phyloP scores from a whole-genome alignment of 2,797 vertebrate genomes.

The Lacerta bilineata region DNA sequence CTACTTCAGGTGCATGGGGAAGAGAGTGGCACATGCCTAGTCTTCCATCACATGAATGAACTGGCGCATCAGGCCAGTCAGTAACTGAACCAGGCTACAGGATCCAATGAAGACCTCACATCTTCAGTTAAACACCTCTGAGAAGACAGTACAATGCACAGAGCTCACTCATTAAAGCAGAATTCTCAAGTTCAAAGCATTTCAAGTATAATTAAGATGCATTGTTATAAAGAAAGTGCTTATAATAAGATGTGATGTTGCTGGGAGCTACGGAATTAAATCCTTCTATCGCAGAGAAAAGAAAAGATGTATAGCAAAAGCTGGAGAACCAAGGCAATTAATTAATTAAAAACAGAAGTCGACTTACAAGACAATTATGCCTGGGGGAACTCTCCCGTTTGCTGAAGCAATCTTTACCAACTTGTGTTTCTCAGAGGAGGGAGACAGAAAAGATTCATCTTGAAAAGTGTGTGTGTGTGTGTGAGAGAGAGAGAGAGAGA shows the following conservation, averaged over 20 bases:
- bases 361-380: conserved; percentile 41
- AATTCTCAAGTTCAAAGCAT: conserved; percentile 58
- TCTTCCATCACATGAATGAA: background rate
- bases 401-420: conserved; percentile 12
- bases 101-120: background rate
- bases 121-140: conserved; percentile 27
- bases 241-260: conserved; percentile 33
- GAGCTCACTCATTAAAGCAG: conserved; percentile 46
- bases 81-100: background rate
- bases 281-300: background rate
- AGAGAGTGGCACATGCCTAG: too few species aligned
- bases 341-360: conserved; percentile 46
- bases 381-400: conserved; percentile 5
- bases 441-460: too few species aligned
- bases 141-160: conserved; percentile 37
- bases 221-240: conserved; percentile 50
- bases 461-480: too few species aligned
- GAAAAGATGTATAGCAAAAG: conserved; percentile 13
- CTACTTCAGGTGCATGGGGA: background rate
- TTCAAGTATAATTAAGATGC: conserved; percentile 62
- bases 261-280: background rate
- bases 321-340: conserved; percentile 32
- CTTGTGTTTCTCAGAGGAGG: background rate
- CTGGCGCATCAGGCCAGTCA: background rate
- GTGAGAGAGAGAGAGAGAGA: too few species aligned